These are phyloP conservation scores for Noctilio leporinus DNA, from an alignment of 2,113 vertebrate species.

Conservation along the genomic window DNA sequence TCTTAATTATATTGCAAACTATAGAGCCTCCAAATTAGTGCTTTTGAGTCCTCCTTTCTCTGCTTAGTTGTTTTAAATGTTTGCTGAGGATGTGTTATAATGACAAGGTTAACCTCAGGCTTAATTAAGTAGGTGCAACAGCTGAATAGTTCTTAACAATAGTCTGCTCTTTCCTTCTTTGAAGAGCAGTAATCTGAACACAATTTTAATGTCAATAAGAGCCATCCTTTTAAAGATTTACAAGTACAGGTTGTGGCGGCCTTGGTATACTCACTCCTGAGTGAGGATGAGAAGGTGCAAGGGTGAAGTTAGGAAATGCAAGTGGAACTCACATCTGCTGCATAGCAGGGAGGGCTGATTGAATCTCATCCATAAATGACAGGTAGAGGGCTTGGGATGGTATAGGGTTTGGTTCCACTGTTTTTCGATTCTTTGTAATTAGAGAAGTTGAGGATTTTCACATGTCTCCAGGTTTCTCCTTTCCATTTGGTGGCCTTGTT, in stretches of 20 bases:
- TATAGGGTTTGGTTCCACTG: not conserved
- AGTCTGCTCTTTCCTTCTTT: conserved; percentile 9
- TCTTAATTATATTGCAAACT: not conserved
- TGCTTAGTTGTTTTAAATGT: not conserved
- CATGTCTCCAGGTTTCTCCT: not conserved
- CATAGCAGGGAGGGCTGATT: not conserved
- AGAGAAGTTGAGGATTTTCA: not conserved
- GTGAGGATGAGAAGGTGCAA: not conserved
- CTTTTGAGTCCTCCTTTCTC: not conserved
- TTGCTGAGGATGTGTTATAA: not conserved
- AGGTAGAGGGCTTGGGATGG: not conserved
- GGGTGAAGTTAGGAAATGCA: not conserved
- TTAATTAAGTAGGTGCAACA: not conserved
- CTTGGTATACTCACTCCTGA: not conserved
- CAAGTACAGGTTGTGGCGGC: not conserved
- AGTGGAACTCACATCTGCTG: not conserved
- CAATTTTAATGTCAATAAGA: too few species aligned
- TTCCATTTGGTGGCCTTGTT: not conserved
- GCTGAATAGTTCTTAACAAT: not conserved
- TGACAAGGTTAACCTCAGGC: not conserved
- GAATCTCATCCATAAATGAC: not conserved
- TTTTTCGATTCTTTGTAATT: not conserved
- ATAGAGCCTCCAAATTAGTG: not conserved
- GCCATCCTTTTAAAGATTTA: too few species aligned
- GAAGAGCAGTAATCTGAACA: not conserved